phyloP scores from a whole-genome alignment of 1,140 invertebrate species.

The Psilanteris sp. region DNA sequence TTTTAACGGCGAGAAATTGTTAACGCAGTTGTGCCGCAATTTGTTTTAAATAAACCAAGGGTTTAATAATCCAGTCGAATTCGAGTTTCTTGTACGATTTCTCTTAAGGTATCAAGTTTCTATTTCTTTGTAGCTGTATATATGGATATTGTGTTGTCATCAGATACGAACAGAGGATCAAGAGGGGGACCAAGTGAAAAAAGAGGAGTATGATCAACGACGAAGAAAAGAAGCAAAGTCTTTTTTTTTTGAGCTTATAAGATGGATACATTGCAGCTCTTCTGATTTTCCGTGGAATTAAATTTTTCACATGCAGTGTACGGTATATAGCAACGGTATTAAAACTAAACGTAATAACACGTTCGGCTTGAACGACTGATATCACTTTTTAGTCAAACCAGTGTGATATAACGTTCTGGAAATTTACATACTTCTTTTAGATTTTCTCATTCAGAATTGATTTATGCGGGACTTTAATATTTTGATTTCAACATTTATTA shows the following conservation, averaged over 20 bases:
- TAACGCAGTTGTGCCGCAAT: conserved; percentile 28
- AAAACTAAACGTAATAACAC: conserved; percentile 39
- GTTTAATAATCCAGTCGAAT: conserved; percentile 47
- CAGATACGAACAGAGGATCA: conserved; percentile 51
- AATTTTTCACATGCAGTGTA: conserved; percentile 23
- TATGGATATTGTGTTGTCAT: conserved; percentile 53
- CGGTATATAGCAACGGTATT: conserved; percentile 13
- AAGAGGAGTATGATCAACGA: conserved; percentile 12
- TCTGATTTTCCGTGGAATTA: conserved; percentile 37
- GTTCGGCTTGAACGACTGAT: conserved; percentile 25
- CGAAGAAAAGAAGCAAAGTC: conserved; percentile 11
- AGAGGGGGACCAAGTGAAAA: conserved; percentile 9
- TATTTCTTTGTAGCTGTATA: conserved; percentile 42
- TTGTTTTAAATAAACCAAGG: conserved; percentile 19
- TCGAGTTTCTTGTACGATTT: conserved; percentile 51
- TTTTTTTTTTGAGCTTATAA: conserved; percentile 21
- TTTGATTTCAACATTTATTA: conserved; percentile 32
- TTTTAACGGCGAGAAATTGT: no score
- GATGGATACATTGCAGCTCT: conserved; percentile 45
- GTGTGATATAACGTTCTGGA: conserved; percentile 11
- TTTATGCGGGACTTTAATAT: conserved; percentile 35
- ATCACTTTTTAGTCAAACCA: conserved; percentile 7
- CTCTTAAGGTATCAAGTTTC: conserved; percentile 49
- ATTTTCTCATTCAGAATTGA: conserved; percentile 25
- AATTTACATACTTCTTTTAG: conserved; percentile 47